These are phyloP conservation scores for Magallana gigas DNA, from an alignment of 1,140 invertebrate species.

Conservation along the genomic window DNA sequence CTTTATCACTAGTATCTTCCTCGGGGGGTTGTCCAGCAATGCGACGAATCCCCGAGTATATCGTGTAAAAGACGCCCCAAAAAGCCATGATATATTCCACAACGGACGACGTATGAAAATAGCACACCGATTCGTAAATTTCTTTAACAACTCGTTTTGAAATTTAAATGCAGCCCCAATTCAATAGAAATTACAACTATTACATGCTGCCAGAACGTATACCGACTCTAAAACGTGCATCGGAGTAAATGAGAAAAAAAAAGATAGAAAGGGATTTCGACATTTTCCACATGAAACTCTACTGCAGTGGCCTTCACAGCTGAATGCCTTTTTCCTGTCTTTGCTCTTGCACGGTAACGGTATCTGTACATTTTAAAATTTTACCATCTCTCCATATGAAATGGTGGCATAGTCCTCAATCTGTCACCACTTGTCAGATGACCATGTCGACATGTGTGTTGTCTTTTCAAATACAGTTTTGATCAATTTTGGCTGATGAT, in stretches of 20 bases:
- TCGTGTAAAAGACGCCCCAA: not conserved
- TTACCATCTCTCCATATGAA: too few relatives aligned
- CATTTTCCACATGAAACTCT: too few relatives aligned
- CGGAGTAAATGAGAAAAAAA: not conserved
- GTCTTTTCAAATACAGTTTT: too few relatives aligned
- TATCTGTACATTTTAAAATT: too few relatives aligned
- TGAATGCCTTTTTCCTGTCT: too few relatives aligned
- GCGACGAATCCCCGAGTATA: not conserved
- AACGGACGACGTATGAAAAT: not conserved
- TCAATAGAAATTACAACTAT: not conserved
- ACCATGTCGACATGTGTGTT: too few relatives aligned
- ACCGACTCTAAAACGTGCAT: not conserved
- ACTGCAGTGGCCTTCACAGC: too few relatives aligned
- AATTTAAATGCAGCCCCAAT: not conserved
- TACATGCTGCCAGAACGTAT: too few relatives aligned
- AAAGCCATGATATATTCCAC: not conserved
- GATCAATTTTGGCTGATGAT: too few relatives aligned
- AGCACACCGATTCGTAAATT: not conserved
- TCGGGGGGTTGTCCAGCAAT: not conserved
- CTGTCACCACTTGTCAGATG: too few relatives aligned
- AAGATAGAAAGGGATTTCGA: not conserved
- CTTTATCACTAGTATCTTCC: not conserved
- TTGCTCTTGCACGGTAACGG: too few relatives aligned
- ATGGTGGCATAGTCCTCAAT: too few relatives aligned
- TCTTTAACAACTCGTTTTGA: not conserved